These are phyloP conservation scores for Orthosia incerta DNA, from an alignment of 2,888 invertebrate genomes.

Conservation along the genomic window DNA sequence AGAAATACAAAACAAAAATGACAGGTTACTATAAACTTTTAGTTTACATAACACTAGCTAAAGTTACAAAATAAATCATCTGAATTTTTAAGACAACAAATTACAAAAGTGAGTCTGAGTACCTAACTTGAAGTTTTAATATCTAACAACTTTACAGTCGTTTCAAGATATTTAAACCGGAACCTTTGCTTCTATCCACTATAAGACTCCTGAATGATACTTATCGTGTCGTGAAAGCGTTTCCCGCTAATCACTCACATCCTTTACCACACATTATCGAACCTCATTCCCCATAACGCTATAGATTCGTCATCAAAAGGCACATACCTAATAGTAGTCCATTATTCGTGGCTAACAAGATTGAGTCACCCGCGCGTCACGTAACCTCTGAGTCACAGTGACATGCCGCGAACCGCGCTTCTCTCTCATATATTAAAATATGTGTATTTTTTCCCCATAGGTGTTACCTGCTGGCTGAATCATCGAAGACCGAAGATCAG, in stretches of 20 bases:
- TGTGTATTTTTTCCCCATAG: slow-evolving; percentile 84
- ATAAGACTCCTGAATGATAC: not conserved
- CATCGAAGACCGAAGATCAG: slow-evolving; percentile 72
- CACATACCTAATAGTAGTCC: slow-evolving; percentile 59
- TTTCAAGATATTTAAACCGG: not conserved
- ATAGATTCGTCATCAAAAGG: slow-evolving; percentile 66
- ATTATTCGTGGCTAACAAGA: slow-evolving; percentile 76
- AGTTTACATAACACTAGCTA: not conserved
- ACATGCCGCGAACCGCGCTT: slow-evolving; percentile 73
- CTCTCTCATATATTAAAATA: slow-evolving; percentile 74
- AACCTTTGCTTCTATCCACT: not conserved
- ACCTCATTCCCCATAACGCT: slow-evolving; percentile 44
- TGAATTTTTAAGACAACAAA: not conserved
- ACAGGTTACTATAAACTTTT: slow-evolving; percentile 9
- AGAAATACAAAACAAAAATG: not conserved
- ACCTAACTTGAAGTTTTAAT: not conserved
- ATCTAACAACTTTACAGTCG: not conserved
- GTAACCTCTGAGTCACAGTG: slow-evolving; percentile 72
- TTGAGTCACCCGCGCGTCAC: slow-evolving; percentile 81
- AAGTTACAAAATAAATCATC: not conserved
- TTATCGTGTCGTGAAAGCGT: not conserved
- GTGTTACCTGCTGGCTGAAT: slow-evolving; percentile 81
- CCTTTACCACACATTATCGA: slow-evolving; percentile 14
- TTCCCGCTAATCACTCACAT: not conserved
- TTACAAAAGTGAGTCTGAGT: not conserved